These are phyloP conservation scores for Strigamia maritima DNA, from an alignment of 2,888 invertebrate genomes.

Conservation along the genomic window DNA sequence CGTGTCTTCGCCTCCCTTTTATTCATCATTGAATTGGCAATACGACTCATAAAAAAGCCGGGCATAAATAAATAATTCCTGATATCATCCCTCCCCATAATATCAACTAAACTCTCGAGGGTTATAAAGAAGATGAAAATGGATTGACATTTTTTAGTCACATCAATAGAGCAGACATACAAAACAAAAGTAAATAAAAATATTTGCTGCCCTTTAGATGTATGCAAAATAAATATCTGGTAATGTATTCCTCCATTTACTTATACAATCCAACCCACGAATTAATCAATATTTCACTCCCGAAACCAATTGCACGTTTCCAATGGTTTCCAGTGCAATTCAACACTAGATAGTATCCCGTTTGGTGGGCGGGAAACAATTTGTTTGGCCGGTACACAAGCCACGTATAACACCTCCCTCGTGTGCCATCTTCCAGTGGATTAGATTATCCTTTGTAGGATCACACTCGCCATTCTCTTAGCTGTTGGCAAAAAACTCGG, in stretches of 20 bases:
- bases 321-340: not conserved
- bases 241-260: not conserved
- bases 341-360: conserved; percentile 15
- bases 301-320: conserved; percentile 1
- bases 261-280: not conserved
- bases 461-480: not conserved
- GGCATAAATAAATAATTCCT: not conserved
- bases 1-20: not conserved
- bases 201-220: not conserved
- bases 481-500: not conserved
- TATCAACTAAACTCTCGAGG: not conserved
- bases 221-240: not conserved
- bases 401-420: conserved; percentile 13
- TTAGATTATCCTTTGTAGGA: conserved; percentile 18
- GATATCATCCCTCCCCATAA: not conserved
- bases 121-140: not conserved
- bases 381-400: conserved; percentile 3
- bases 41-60: not conserved
- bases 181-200: not conserved
- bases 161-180: not conserved
- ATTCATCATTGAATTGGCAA: not conserved
- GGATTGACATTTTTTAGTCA: not conserved
- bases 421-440: not conserved
- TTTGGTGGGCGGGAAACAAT: not conserved
- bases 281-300: not conserved